Evolutionary conservation across 2,113 vertebrate genomes (phyloP), one percentile per base, ranked within the genome.

Genomic region (Clarias magur): DNA sequence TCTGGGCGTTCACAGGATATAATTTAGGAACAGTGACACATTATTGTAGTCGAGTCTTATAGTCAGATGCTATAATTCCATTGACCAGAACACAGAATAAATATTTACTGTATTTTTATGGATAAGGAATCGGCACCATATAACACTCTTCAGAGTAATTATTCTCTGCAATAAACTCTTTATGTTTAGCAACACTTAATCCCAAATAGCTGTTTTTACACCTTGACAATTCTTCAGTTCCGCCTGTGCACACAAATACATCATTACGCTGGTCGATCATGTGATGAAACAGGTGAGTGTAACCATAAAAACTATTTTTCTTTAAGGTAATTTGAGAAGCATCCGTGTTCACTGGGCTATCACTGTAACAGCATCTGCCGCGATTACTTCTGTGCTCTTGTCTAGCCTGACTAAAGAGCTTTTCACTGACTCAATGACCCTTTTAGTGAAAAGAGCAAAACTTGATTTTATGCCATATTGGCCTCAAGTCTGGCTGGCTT

Each of bases 391-490:
- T 54, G 57, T 30, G 80, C 25, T 70, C 67, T 72, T 72, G 27
- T 73, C 11, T 38, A 19, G 53, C 59, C 42, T 1, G 16, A 54
- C 78, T 76, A 13, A 82, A 76, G 42, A 38, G 70, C 70, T 76
- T 73, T 87, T 75, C 57, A 27, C 25, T 12, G 60, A 65, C 38
- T 87, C 80, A 87, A 87, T 83, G 60, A 68, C 81, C 72, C 86
- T 78, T 87, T 83, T 83, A 87, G 42, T 42, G 73, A 15, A 56
- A 83, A 76, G 42, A 56, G 67, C 17, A 75, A 68, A 87, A 68
- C 81, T 83, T 87, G 81, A 83, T 65, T 83, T 70, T 57, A 70
- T 53, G 85, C 85, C 85, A 86, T 42, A 42, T 27, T 59, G 86
- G 72, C 70, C 65, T 83, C 59, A 87, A 85, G 54, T 82, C 57